These are phyloP conservation scores for Cladopsammia gracilis DNA, from an alignment of 64 coral and sea anemone genomes.

Conservation along the genomic window DNA sequence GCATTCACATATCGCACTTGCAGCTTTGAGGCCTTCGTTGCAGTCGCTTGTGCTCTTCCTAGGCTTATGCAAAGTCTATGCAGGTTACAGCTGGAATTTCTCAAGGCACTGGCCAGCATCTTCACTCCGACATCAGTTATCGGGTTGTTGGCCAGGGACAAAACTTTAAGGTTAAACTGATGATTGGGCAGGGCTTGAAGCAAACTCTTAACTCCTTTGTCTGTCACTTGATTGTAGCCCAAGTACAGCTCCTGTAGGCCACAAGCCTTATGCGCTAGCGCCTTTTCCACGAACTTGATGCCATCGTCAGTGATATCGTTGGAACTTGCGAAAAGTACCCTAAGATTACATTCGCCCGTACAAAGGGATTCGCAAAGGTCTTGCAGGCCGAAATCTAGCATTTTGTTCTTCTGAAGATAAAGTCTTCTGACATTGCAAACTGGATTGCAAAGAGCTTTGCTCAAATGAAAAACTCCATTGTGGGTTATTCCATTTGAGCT, in stretches of 20 bases:
- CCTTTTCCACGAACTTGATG: conserved; percentile 18
- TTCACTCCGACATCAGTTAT: conserved; percentile 37
- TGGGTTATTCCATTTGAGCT: conserved; percentile 47
- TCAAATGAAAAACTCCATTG: conserved; percentile 14
- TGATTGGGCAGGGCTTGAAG: conserved; percentile 32
- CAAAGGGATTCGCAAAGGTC: conserved; percentile 33
- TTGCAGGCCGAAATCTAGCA: conserved; percentile 26
- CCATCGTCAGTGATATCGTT: conserved; percentile 51
- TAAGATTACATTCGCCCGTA: conserved; percentile 5
- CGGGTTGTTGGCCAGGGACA: conserved; percentile 43
- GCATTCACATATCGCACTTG: conserved; percentile 55
- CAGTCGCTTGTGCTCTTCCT: neutral
- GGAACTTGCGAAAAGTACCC: conserved; percentile 1
- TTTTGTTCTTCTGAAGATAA: conserved; percentile 44
- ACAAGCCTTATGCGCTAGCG: conserved; percentile 25
- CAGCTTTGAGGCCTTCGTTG: conserved; percentile 20
- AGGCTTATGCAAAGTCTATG: conserved; percentile 28
- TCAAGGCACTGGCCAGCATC: conserved; percentile 37
- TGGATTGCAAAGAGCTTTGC: conserved; percentile 32
- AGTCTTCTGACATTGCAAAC: conserved; percentile 20
- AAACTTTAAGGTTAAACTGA: conserved; percentile 28
- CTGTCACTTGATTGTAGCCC: conserved; percentile 42
- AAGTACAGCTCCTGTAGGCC: conserved; percentile 26
- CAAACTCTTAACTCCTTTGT: conserved; percentile 44
- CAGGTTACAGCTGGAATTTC: conserved; percentile 50